These are phyloP conservation scores for Microplitis mediator DNA, from an alignment of 1,140 invertebrate genomes.

Conservation along the genomic window DNA sequence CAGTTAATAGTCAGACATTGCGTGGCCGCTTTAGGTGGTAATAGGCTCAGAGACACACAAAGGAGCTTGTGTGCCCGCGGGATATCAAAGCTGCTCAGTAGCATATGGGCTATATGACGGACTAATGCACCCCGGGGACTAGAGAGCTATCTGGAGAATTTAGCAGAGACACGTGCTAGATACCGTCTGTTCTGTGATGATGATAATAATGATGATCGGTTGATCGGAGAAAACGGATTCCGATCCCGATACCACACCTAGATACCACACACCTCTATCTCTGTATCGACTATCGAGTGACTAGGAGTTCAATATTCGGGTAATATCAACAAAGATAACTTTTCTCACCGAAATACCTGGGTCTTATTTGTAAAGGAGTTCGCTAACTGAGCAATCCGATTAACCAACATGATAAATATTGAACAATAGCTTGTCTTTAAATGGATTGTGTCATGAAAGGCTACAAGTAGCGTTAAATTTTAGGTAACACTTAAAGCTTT, in stretches of 20 bases:
- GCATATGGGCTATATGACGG: background rate
- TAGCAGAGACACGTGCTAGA: background rate
- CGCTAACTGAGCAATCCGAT: no score
- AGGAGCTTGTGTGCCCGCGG: background rate
- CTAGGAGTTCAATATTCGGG: no score
- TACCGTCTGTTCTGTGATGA: no score
- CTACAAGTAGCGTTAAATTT: no score
- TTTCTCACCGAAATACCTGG: no score
- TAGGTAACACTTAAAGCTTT: no score
- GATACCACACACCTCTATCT: background rate
- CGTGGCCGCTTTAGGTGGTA: background rate
- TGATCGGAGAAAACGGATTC: background rate
- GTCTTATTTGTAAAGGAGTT: no score
- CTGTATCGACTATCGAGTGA: no score
- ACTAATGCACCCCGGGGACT: background rate
- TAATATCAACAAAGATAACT: no score
- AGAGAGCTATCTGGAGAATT: slow-evolving; percentile 3
- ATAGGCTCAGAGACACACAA: background rate
- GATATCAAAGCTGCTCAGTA: background rate
- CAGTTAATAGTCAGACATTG: slow-evolving; percentile 8
- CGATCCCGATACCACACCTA: background rate
- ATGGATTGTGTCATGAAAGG: no score
- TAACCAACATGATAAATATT: no score
- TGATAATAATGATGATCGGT: background rate
- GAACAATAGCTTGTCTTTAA: no score